Conservation (phyloP, 2,888 invertebrate genomes). For the Dione vanillae region DNA sequence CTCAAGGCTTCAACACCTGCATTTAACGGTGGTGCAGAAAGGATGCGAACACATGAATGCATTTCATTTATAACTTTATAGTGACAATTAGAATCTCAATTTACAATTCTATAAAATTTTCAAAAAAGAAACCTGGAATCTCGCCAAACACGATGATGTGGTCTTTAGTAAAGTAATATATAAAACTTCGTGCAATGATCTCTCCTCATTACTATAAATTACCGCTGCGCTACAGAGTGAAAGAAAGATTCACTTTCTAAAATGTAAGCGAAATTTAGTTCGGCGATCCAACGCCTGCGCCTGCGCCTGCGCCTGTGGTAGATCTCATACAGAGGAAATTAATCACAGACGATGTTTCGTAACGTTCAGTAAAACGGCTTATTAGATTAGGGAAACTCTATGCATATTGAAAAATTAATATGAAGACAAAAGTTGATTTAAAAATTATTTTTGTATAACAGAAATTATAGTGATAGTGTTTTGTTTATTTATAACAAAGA, state of each 20-base stretch:
- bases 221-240: slow-evolving; percentile 68
- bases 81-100: slow-evolving; percentile 44
- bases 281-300: slow-evolving; percentile 41
- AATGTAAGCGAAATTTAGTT: slow-evolving; percentile 70
- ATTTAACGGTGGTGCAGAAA: slow-evolving; percentile 45
- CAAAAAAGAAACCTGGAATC: slow-evolving; percentile 57
- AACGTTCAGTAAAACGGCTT: slow-evolving; percentile 45
- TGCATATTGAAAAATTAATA: neutral
- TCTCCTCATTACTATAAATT: slow-evolving; percentile 77
- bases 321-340: slow-evolving; percentile 52
- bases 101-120: slow-evolving; percentile 50
- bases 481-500: too few relatives aligned
- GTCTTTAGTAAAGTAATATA: slow-evolving; percentile 64
- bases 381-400: neutral
- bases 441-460: too few relatives aligned
- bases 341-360: slow-evolving; percentile 69
- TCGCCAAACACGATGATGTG: slow-evolving; percentile 62
- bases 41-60: slow-evolving; percentile 46
- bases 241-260: slow-evolving; percentile 81
- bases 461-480: too few relatives aligned
- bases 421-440: neutral
- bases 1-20: slow-evolving; percentile 63
- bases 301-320: slow-evolving; percentile 24
- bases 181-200: slow-evolving; percentile 73
- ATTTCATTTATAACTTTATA: slow-evolving; percentile 35